Base-by-base conservation (phyloP, 2,888 invertebrate genomes). In the Pandemis cinnamomeana region DNA sequence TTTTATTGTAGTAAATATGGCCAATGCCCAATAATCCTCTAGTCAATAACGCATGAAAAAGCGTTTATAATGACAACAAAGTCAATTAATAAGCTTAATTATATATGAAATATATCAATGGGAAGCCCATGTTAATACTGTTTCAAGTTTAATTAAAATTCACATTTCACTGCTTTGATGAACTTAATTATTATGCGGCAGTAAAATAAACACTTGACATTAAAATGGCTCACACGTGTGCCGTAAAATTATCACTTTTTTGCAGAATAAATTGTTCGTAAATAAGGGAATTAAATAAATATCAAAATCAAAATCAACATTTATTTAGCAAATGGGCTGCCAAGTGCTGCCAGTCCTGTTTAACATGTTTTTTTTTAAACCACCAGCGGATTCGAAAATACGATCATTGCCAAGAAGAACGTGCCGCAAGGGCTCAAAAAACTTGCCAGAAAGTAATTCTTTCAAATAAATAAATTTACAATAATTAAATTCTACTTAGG, bases 101-200 rank as follows among this genome's bases (percentile, higher is more conserved):
- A 55, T 8, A 55, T 55, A 8, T 55, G 15, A 20, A 13, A 20
- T 4, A 8, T 55, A 55, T 55, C 53, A 55, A 55, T 55, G 15
- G 20, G 53, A 51, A 51, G 48, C 48, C n/a, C 7, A 7, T 55
- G 53, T 20, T 15, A 55, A 55, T 20, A 20, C 20, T 55, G 53
- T 55, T 55, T 55, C 15, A 15, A 55, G 15, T 55, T 55, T 55
- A 55, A 7, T 55, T 55, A 15, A 55, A 55, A 55, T 55, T 55
- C 53, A 55, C 53, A 55, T 15, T 15, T 55, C 7, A 7, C 15
- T 15, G 53, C 53, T 8, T 8, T 15, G 53, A 15, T 7, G 53
- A 7, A 55, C 53, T 7, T 55, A 48, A 7, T 48, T 48, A 27
- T 27, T 27, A 27, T 55, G 53, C 15, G 15, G 15, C 53, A 55